Percentiles rank a stretch among this genome's conserved stretches.
phyloP scores from a whole-genome alignment of 2,888 invertebrate genomes.

The Drosophila kambysellisi region DNA sequence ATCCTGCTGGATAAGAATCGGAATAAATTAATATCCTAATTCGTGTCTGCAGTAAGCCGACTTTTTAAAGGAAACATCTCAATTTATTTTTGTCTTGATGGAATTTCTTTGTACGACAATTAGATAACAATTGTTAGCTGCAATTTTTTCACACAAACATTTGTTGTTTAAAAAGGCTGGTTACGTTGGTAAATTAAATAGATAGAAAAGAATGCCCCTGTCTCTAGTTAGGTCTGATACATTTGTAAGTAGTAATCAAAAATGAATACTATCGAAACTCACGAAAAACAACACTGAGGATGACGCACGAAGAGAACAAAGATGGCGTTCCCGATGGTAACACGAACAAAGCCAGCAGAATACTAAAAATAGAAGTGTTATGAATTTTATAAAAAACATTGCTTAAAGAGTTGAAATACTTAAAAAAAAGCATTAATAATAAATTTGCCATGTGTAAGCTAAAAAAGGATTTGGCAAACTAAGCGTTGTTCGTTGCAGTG shows the following conservation, averaged over 20 bases:
- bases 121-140: not conserved
- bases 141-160: not conserved
- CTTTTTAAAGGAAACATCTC: not conserved
- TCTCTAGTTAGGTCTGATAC: not conserved
- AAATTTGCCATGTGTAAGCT: constrained; percentile 50
- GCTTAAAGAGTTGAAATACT: constrained; percentile 34
- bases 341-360: constrained; percentile 64
- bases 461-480: constrained; percentile 47
- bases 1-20: too few relatives aligned
- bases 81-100: not conserved
- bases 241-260: constrained; percentile 26
- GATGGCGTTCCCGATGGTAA: constrained; percentile 64
- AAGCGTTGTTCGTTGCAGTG: constrained; percentile 41
- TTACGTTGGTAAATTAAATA: not conserved
- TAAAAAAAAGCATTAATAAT: constrained; percentile 23
- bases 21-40: not conserved
- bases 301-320: constrained; percentile 71
- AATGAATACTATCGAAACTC: constrained; percentile 40
- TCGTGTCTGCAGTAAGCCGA: not conserved
- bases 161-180: not conserved
- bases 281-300: constrained; percentile 46
- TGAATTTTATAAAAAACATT: constrained; percentile 46
- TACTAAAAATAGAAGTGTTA: constrained; percentile 52
- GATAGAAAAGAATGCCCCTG: not conserved
- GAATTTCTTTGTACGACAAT: not conserved